Percentiles rank a stretch among this genome's conserved stretches.
Evolutionary conservation across 2,888 invertebrate genomes (phyloP).

Genomic region (Eumerus sabulonum): DNA sequence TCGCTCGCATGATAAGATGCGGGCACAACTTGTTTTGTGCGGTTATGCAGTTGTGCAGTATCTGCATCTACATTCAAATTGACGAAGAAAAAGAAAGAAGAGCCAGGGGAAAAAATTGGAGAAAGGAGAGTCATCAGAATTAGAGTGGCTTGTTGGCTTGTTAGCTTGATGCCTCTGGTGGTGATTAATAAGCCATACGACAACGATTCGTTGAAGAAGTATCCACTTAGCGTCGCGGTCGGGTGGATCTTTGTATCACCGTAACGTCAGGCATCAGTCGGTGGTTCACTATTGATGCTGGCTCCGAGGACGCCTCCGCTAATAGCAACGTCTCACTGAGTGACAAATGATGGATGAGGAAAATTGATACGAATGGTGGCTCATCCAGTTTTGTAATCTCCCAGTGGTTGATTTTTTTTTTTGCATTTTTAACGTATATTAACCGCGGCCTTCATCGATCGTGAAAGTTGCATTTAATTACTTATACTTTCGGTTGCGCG

Average conservation of each 20-base stretch:
- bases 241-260: background rate
- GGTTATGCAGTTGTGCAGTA: slow-evolving; percentile 27
- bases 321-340: slow-evolving; percentile 16
- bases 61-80: slow-evolving; percentile 38
- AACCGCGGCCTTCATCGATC: slow-evolving; percentile 58
- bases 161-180: slow-evolving; percentile 2
- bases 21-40: slow-evolving; percentile 39
- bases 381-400: too few relatives aligned
- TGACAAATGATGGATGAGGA: slow-evolving; percentile 60
- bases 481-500: slow-evolving; percentile 47
- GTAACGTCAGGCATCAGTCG: slow-evolving; percentile 34
- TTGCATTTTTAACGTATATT: background rate
- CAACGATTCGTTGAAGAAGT: slow-evolving; percentile 24
- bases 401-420: too few relatives aligned
- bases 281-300: slow-evolving; percentile 33
- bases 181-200: slow-evolving; percentile 33
- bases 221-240: slow-evolving; percentile 17
- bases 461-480: slow-evolving; percentile 68
- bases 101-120: too few relatives aligned
- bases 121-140: too few relatives aligned
- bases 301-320: slow-evolving; percentile 45
- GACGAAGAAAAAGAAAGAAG: slow-evolving; percentile 5
- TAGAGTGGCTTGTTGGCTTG: slow-evolving; percentile 2
- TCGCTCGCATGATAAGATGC: slow-evolving; percentile 60
- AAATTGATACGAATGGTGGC: slow-evolving; percentile 43